Percentiles rank a stretch among this genome's conserved stretches.
phyloP scores from a whole-genome alignment of 2,888 invertebrate genomes.

The Drosophila monieri region DNA sequence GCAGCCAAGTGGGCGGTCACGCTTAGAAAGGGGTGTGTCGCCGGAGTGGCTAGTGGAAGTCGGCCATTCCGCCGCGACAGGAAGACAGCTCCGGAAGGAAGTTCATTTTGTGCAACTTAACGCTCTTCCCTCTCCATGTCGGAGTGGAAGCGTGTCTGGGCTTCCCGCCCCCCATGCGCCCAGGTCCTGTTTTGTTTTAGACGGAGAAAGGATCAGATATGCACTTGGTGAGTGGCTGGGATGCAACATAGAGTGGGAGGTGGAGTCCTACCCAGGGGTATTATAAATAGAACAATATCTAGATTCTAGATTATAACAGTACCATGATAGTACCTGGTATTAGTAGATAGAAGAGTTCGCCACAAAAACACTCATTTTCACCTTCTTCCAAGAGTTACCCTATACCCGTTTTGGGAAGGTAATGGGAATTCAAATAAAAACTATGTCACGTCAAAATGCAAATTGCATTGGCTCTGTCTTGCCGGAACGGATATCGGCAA shows the following conservation, averaged over 20 bases:
- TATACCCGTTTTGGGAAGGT: no score
- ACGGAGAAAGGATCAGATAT: constrained; percentile 22
- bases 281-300: constrained; percentile 5
- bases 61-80: constrained; percentile 53
- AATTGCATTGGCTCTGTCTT: no score
- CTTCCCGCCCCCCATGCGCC: constrained; percentile 7
- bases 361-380: no score
- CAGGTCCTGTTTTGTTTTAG: constrained; percentile 5
- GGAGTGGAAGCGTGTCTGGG: constrained; percentile 45
- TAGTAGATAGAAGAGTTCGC: no score
- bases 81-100: constrained; percentile 65
- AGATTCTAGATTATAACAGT: not conserved
- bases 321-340: no score
- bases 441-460: no score
- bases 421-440: no score
- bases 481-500: no score
- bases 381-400: no score
- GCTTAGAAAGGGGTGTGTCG: constrained; percentile 30
- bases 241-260: not conserved
- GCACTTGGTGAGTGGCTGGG: constrained; percentile 7
- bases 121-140: constrained; percentile 50
- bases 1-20: constrained; percentile 30
- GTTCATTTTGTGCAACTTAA: constrained; percentile 78
- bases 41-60: constrained; percentile 25
- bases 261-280: not conserved